Base-by-base conservation (phyloP, 2,888 invertebrate genomes). In the Drosophila gaucha region DNA sequence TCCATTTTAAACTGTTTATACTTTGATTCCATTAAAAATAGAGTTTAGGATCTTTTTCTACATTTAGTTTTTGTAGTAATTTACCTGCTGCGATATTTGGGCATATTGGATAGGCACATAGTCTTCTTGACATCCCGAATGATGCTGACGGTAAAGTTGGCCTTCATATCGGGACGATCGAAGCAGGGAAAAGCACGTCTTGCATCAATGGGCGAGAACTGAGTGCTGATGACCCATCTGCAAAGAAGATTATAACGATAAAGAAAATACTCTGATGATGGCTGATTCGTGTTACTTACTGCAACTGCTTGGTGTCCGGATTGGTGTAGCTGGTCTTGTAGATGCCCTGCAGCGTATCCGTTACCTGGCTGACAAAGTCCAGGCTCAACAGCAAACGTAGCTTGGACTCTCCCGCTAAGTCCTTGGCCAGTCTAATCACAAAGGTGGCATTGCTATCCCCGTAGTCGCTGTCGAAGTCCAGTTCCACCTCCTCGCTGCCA, bases 151-250 rank as follows among this genome's bases (percentile, higher is more conserved):
- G 93, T 93, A 73, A 97, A 97, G 30, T 92, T 94, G 0, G 97
- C 95, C 89, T 97, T 97, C 88, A 96, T 95, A 14, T 93, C 93
- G 2, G 97, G 97, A 75, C 97, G 97, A 85, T 97, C 97, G 86
- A 96, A 96, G 90, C 97, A 97, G 6, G 97, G 97, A 89, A 97
- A 97, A 0, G 96, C 97, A 83, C 95, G 93, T 36, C 96, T 93
- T 0, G 96, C 96, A 82, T 96, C 94, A 0, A 95, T 95, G 0
- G 96, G 94, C 67, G 97, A 95, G 88, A 97, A 96, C 85, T 97
- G 96, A 0, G 96, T 97, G 6, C 95, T 94, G 1, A 94, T 95
- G 91, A 96, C 93, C 94, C 95, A 95, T 89, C 96, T 96, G 33
- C 12, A 47, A 33, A 18, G 3, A 8, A 18, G 10, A 8, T 16